Evolutionary conservation across 2,888 invertebrate species (phyloP), one percentile per base, ranked within the genome.

Genomic region (Idaea aversata): DNA sequence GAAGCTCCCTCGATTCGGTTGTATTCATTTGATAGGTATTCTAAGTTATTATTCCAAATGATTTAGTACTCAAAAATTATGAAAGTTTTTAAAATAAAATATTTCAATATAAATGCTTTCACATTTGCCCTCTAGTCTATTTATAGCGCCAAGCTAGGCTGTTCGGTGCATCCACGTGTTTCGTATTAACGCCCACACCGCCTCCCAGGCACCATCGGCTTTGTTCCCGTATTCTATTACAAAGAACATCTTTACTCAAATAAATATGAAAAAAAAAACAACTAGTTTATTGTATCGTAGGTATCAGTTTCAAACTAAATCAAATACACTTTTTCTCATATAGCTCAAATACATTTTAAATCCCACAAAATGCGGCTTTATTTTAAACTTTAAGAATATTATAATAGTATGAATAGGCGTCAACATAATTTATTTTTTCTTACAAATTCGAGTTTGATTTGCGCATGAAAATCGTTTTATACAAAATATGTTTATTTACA

Each of bases 151-250:
- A 25, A 67, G 69, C 76, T 71, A 77, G 79, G 71, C 72, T 76
- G 72, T 74, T 75, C 72, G 72, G 67, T 80, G 78, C 79, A 79
- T 67, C 70, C 83, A 85, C 83, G 83, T 84, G 82, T 84, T 81
- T 81, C 73, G 77, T 81, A 82, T 87, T 82, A 80, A 69, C 80
- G 61, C 78, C 77, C 71, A 79, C 81, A 63, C 70, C 61, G 64
- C 73, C 71, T 70, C 70, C 59, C 59, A 16, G 72, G 67, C 63
- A 64, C 59, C 65, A 63, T 25, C 25, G 25, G 69, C 61, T 13
- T 64, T 67, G 47, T 65, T 71, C 63, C 68, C 64, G 38, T 65
- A 64, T 69, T 61, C 62, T 63, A 61, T 62, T 61, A 61, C n/a
- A 60, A 65, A 34, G 47, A 13, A 10, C 35, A 60, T 57, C 34